A percentile compares a stretch with the other conserved stretches of the same genome.
phyloP scores from a whole-genome alignment of 2,888 invertebrate species.

The Acleris cristana region DNA sequence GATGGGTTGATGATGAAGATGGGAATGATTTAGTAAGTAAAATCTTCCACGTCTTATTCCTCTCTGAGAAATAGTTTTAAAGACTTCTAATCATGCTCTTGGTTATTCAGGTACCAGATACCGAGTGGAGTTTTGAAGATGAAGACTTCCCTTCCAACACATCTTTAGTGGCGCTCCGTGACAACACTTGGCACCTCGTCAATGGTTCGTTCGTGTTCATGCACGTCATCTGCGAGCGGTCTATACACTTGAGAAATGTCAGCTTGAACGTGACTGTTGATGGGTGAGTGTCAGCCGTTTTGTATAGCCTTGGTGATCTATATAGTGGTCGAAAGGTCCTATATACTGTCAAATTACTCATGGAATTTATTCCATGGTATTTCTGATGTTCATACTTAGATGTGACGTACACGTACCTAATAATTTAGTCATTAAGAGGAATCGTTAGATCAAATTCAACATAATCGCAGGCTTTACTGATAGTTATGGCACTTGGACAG shows the following conservation, averaged over 20 bases:
- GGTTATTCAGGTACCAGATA: constrained; percentile 56
- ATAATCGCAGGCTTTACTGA: no score
- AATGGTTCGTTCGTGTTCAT: constrained; percentile 65
- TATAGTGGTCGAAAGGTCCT: background rate
- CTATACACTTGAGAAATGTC: constrained; percentile 54
- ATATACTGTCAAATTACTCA: no score
- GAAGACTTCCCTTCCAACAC: constrained; percentile 44
- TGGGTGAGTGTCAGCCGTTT: constrained; percentile 51
- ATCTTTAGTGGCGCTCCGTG: constrained; percentile 56
- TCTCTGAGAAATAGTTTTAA: background rate
- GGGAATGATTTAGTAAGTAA: constrained; percentile 51
- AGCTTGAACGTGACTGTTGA: constrained; percentile 56
- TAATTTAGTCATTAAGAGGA: no score
- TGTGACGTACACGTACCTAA: no score
- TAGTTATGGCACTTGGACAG: constrained; percentile 17
- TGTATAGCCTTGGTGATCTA: constrained; percentile 8
- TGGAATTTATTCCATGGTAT: no score
- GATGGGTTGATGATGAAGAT: constrained; percentile 53
- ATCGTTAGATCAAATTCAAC: no score
- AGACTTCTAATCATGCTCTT: background rate
- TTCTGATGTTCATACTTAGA: no score
- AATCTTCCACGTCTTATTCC: background rate
- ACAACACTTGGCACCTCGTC: constrained; percentile 65
- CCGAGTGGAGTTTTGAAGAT: constrained; percentile 59
- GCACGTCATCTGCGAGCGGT: constrained; percentile 71